These are phyloP conservation scores for Baccha elongata DNA, from an alignment of 2,888 invertebrate species.

Conservation along the genomic window DNA sequence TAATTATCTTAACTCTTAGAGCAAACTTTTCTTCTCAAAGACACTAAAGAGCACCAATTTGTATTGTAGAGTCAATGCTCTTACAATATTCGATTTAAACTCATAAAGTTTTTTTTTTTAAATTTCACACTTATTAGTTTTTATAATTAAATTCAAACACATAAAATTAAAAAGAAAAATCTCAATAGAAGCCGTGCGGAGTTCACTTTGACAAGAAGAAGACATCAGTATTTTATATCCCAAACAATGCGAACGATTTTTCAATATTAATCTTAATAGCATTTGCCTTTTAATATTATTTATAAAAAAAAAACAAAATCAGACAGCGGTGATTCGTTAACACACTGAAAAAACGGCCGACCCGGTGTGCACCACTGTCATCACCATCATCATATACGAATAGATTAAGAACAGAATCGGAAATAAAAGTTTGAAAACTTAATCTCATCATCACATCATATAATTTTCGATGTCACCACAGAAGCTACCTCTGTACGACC, in stretches of 20 bases:
- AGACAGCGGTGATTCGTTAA: slow-evolving; percentile 44
- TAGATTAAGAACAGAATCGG: slow-evolving; percentile 74
- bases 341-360: slow-evolving; percentile 38
- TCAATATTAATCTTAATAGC: slow-evolving; percentile 73
- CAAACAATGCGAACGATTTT: slow-evolving; percentile 72
- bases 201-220: slow-evolving; percentile 59
- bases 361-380: slow-evolving; percentile 32
- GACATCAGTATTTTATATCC: slow-evolving; percentile 48
- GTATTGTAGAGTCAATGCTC: slow-evolving; percentile 10
- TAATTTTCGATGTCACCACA: slow-evolving; percentile 81
- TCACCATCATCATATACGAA: slow-evolving; percentile 53
- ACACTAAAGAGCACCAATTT: not conserved
- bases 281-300: slow-evolving; percentile 70
- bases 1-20: not conserved
- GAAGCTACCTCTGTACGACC: slow-evolving; percentile 74
- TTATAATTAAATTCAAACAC: slow-evolving; percentile 55
- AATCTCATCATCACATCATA: slow-evolving; percentile 82
- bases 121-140: slow-evolving; percentile 17
- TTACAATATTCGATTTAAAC: slow-evolving; percentile 6
- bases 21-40: not conserved
- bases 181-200: slow-evolving; percentile 34
- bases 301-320: slow-evolving; percentile 34
- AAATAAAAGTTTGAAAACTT: slow-evolving; percentile 80
- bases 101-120: slow-evolving; percentile 18
- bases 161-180: slow-evolving; percentile 31